phyloP scores from a whole-genome alignment of 1,140 invertebrate genomes.

The Conus ventricosus region DNA sequence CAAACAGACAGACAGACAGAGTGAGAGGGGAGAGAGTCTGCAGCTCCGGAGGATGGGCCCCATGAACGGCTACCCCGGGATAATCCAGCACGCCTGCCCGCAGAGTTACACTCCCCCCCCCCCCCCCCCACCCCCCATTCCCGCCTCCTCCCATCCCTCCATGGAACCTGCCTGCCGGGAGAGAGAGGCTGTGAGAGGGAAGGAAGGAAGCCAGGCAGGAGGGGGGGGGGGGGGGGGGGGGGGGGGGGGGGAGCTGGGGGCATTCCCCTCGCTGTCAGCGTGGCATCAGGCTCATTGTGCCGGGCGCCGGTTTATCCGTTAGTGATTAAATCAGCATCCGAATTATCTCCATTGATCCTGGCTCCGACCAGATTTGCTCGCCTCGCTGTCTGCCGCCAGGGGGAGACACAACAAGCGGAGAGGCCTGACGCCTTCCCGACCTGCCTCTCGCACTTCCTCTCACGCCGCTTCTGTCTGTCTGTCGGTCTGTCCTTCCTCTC shows the following conservation, averaged over 20 bases:
- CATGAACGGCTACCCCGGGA: too few relatives aligned
- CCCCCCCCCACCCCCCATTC: too few relatives aligned
- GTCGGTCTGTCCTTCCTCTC: not conserved
- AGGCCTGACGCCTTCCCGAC: not conserved
- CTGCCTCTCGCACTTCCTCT: not conserved
- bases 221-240: not conserved
- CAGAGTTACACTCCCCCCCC: too few relatives aligned
- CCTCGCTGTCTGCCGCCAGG: conserved; percentile 13
- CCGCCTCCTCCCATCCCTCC: too few relatives aligned
- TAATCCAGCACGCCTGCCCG: too few relatives aligned
- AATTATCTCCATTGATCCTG: conserved; percentile 37
- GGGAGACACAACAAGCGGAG: not conserved
- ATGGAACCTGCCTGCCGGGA: too few relatives aligned
- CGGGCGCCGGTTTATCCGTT: conserved; percentile 18
- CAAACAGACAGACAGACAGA: too few relatives aligned
- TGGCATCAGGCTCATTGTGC: conserved; percentile 16
- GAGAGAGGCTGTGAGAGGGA: too few relatives aligned
- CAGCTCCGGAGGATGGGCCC: too few relatives aligned
- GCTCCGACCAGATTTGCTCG: conserved; percentile 27
- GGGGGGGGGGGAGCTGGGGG: not conserved
- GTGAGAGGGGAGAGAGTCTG: too few relatives aligned
- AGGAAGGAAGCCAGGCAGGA: not conserved
- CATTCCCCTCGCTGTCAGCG: not conserved
- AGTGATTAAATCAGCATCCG: conserved; percentile 34
- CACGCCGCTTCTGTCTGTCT: not conserved